These are phyloP conservation scores for Macrostomum lignano DNA, from an alignment of 1,140 invertebrate genomes.

Conservation along the genomic window DNA sequence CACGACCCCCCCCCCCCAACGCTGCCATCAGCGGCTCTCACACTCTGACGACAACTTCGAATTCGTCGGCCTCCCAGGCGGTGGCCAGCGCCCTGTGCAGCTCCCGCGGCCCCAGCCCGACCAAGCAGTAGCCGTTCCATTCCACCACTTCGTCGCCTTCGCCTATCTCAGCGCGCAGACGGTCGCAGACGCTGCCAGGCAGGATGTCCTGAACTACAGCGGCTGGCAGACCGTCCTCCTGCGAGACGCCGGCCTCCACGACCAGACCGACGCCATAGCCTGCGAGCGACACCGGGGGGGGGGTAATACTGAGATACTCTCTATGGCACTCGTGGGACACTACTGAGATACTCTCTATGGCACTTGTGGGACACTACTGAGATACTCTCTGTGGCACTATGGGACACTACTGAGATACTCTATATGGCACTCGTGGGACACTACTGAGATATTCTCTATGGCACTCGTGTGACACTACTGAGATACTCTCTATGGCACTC, in stretches of 20 bases:
- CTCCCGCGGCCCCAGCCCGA: slow-evolving; percentile 36
- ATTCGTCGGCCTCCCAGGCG: slow-evolving; percentile 33
- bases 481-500: no score
- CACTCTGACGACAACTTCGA: slow-evolving; percentile 35
- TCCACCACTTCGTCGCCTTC: slow-evolving; percentile 40
- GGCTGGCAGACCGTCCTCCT: slow-evolving; percentile 30
- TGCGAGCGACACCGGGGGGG: slow-evolving; percentile 7
- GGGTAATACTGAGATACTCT: no score
- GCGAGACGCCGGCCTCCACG: slow-evolving; percentile 35
- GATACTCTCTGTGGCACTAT: no score
- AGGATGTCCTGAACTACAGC: slow-evolving; percentile 35
- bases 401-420: no score
- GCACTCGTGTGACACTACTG: no score
- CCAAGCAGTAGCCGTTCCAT: slow-evolving; percentile 36
- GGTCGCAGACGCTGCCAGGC: slow-evolving; percentile 32
- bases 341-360: no score
- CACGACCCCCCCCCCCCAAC: no score
- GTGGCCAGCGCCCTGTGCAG: slow-evolving; percentile 34
- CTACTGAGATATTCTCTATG: no score
- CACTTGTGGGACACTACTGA: no score
- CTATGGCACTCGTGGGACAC: no score
- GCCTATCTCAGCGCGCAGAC: slow-evolving; percentile 33
- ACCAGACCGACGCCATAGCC: slow-evolving; percentile 34
- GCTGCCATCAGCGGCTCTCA: no score
- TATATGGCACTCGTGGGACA: no score